phyloP scores from a whole-genome alignment of 2,113 vertebrate genomes.

The Cyprinodon variegatus region DNA sequence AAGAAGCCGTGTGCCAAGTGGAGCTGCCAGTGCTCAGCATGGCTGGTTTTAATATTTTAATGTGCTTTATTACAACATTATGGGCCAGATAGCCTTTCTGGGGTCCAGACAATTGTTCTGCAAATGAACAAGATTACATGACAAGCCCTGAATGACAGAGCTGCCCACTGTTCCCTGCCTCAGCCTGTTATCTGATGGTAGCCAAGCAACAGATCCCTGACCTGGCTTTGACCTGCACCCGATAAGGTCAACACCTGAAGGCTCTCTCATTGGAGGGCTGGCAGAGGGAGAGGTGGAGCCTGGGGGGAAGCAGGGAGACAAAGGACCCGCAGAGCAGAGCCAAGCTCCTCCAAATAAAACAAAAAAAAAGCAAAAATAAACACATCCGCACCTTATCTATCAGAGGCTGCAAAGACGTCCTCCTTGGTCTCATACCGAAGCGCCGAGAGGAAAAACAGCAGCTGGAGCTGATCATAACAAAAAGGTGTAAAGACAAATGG shows the following conservation, averaged over 20 bases:
- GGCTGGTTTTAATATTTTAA: conserved; percentile 84
- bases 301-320: conserved; percentile 69
- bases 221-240: conserved; percentile 84
- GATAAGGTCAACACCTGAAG: conserved; percentile 88
- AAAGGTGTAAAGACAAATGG: conserved; percentile 56
- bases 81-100: conserved; percentile 82
- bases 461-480: conserved; percentile 45
- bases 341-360: conserved; percentile 69
- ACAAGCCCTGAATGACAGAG: conserved; percentile 80
- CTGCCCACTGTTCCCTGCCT: conserved; percentile 73
- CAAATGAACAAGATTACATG: conserved; percentile 86
- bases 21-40: conserved; percentile 76
- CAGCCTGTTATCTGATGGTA: conserved; percentile 84
- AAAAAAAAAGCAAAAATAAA: conserved; percentile 49
- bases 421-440: conserved; percentile 19
- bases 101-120: conserved; percentile 80
- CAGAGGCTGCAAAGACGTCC: conserved; percentile 38
- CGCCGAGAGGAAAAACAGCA: conserved; percentile 36
- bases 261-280: conserved; percentile 80
- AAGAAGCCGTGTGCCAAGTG: conserved; percentile 68
- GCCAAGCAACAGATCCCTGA: conserved; percentile 85
- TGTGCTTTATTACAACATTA: conserved; percentile 83
- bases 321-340: conserved; percentile 73
- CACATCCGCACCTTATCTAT: conserved; percentile 36
- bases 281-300: conserved; percentile 72